These are phyloP conservation scores for Rhinopomastus cyanomelas DNA, from an alignment of 2,113 vertebrate species.

Conservation along the genomic window DNA sequence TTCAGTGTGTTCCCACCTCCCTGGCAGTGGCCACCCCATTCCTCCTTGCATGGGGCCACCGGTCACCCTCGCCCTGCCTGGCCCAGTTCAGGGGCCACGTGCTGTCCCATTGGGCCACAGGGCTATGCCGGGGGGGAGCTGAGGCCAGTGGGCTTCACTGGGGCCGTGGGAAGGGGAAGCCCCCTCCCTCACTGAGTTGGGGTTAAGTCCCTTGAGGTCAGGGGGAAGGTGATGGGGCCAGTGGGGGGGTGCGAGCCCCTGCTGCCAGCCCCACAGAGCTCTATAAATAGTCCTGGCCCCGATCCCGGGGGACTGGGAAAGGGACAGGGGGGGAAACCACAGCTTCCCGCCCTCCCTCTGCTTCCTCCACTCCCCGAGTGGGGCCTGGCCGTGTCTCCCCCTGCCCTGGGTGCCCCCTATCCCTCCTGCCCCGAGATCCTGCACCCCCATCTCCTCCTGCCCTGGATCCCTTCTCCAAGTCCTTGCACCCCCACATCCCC, in stretches of 20 bases:
- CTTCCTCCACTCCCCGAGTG: background rate
- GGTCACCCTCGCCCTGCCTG: conserved; percentile 30
- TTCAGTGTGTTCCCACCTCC: background rate
- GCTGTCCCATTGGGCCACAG: background rate
- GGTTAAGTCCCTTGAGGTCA: background rate
- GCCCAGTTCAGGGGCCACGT: background rate
- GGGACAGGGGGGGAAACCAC: background rate
- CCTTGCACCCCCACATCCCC: background rate
- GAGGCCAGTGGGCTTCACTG: background rate
- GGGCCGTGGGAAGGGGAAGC: background rate
- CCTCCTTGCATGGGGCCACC: background rate
- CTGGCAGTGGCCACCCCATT: background rate
- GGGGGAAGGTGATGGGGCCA: background rate
- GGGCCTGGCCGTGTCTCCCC: background rate
- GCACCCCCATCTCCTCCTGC: too few species aligned
- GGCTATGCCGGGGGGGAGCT: background rate
- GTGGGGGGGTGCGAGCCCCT: background rate
- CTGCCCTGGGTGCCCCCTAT: background rate
- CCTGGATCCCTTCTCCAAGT: background rate
- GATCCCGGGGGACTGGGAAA: background rate
- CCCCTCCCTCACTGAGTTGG: background rate
- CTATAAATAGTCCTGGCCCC: conserved; percentile 48
- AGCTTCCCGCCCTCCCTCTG: background rate
- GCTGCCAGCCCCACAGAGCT: background rate
- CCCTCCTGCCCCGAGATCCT: background rate